Evolutionary conservation across 1,140 invertebrate genomes (phyloP).

Genomic region (Batillaria attramentaria): DNA sequence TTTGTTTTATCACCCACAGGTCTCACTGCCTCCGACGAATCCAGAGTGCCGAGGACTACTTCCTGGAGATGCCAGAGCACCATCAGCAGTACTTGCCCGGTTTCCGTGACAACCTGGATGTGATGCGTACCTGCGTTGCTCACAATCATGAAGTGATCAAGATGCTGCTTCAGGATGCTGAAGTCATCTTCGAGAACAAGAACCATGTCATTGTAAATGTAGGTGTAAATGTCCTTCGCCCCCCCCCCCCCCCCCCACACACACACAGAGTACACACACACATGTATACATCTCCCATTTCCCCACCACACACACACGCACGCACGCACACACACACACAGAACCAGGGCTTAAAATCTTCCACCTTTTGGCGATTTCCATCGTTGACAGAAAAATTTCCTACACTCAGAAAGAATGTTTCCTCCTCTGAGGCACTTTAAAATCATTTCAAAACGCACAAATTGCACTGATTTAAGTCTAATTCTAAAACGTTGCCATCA

Average conservation of each 20-base stretch:
- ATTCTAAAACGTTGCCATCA: no score
- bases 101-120: slow-evolving; percentile 83
- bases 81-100: slow-evolving; percentile 84
- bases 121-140: slow-evolving; percentile 85
- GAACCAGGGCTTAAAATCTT: no score
- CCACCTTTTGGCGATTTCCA: no score
- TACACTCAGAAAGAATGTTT: no score
- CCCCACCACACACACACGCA: no score
- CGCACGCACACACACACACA: no score
- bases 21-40: slow-evolving; percentile 75
- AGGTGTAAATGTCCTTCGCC: not conserved
- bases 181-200: slow-evolving; percentile 79
- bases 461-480: no score
- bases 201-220: slow-evolving; percentile 17
- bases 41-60: slow-evolving; percentile 82
- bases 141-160: slow-evolving; percentile 89
- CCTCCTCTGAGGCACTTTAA: no score
- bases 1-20: slow-evolving; percentile 60
- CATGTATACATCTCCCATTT: not conserved
- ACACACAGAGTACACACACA: no score
- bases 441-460: no score
- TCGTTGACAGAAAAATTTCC: no score
- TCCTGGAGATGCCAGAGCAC: slow-evolving; percentile 80
- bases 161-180: slow-evolving; percentile 86
- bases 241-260: no score